Evolutionary conservation across 2,888 invertebrate genomes (phyloP).

Genomic region (Allolobophora icterica): DNA sequence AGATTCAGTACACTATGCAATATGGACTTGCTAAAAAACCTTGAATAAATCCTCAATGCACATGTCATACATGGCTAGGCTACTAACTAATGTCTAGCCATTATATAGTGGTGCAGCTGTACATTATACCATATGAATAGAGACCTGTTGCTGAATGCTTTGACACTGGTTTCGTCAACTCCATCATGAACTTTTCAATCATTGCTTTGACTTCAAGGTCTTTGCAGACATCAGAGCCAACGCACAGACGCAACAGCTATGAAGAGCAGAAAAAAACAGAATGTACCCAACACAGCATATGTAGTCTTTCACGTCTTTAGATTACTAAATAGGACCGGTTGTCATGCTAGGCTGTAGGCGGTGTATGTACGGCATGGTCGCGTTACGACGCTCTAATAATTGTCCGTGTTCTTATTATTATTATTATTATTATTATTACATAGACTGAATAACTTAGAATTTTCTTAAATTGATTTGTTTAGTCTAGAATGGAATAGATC

Average conservation of each 20-base stretch:
- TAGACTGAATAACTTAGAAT: not conserved
- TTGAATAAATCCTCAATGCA: too few species aligned
- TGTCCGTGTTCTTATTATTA: too few species aligned
- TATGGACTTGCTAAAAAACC: too few species aligned
- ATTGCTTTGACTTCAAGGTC: slow-evolving; percentile 57
- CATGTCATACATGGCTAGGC: not conserved
- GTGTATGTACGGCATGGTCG: too few species aligned
- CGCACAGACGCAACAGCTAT: slow-evolving; percentile 56
- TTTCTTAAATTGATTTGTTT: not conserved
- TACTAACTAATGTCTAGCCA: not conserved
- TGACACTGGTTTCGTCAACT: slow-evolving; percentile 55
- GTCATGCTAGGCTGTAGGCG: too few species aligned
- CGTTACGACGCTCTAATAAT: too few species aligned
- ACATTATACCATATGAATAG: not conserved
- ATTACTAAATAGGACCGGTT: too few species aligned
- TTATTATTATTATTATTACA: too few species aligned
- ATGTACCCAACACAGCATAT: too few species aligned
- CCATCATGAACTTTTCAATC: slow-evolving; percentile 59
- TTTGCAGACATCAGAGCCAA: slow-evolving; percentile 54
- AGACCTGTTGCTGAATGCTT: slow-evolving; percentile 58
- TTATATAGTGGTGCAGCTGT: not conserved
- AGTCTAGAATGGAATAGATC: not conserved
- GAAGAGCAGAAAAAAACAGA: not conserved
- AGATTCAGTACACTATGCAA: too few species aligned
- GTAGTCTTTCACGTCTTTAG: too few species aligned